Evolutionary conservation across 2,113 vertebrate species (phyloP), one percentile per base, ranked within the genome.

Genomic region (Phylloscopus trochilus): DNA sequence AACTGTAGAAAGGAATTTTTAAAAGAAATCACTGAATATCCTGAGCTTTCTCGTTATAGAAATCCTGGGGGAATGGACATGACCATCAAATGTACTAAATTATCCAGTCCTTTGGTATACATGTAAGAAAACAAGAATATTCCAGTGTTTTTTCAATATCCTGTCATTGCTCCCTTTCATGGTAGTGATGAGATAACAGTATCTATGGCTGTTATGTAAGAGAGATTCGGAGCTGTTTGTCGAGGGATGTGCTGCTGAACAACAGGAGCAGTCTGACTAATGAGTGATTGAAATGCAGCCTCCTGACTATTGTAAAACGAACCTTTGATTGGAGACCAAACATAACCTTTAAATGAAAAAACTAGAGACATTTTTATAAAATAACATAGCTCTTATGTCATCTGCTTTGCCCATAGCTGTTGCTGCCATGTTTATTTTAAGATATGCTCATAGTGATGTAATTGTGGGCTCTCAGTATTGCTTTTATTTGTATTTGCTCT

Each of bases 191-290:
- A 91, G 62, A 67, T 60, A 8, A 72, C 49, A 82, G n/a, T 27
- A 43, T 82, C 23, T 78, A 31, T 53, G 39, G 22, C 55, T 66
- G 20, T 67, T 84, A 24, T 7, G 15, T n/a, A 59, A 89, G 39
- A 78, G 18, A 37, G 10, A 11, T 59, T 31, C 35, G 22, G 73
- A 82, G 44, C 23, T 89, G 24, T 46, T 41, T 31, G 11, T 81
- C 20, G 15, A 23, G 39, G 8, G 21, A 87, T 0, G 0, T 2
- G 2, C 13, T 74, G 43, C 33, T 59, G 33, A 83, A 63, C 21
- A 55, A 20, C 28, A 77, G 31, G 77, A 87, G 27, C 7, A 5
- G 56, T 60, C 68, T 90, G 67, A 49, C 10, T 87, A 62, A 87
- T 30, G 9, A 55, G 51, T 63, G 63, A 51, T 82, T 87, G 52